Percentiles rank a stretch among this genome's conserved stretches.
Evolutionary conservation across 2,888 invertebrate genomes (phyloP).

Genomic region (Mythimna lalbum): DNA sequence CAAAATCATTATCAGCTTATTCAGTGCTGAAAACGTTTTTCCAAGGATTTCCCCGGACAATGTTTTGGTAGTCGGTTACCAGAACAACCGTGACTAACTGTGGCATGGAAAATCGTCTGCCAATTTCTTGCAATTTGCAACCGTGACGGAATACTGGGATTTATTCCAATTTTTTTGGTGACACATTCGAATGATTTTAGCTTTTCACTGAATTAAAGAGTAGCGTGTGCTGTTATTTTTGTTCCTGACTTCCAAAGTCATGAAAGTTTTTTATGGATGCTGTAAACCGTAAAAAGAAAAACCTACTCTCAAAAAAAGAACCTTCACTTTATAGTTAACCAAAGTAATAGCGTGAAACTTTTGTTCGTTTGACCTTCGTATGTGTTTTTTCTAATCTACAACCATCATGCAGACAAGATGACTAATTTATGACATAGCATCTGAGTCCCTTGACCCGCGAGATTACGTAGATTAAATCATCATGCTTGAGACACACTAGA

Average conservation of each 20-base stretch:
- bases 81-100: conserved; percentile 54
- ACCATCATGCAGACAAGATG: conserved; percentile 37
- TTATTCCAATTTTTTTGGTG: conserved; percentile 30
- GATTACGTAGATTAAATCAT: conserved; percentile 65
- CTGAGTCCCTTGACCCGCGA: conserved; percentile 62
- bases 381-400: conserved; percentile 39
- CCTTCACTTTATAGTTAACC: conserved; percentile 16
- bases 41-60: conserved; percentile 42
- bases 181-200: conserved; percentile 31
- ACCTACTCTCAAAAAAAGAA: background rate
- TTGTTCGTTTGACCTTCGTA: conserved; percentile 37
- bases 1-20: conserved; percentile 22
- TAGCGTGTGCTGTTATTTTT: conserved; percentile 5
- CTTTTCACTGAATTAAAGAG: conserved; percentile 30
- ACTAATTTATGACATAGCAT: conserved; percentile 51
- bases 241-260: background rate
- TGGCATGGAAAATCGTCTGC: conserved; percentile 38
- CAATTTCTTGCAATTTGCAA: conserved; percentile 35
- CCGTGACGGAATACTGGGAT: conserved; percentile 34
- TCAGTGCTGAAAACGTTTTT: conserved; percentile 25
- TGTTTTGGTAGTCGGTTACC: conserved; percentile 35
- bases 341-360: conserved; percentile 21
- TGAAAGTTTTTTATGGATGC: background rate
- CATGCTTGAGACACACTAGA: conserved; percentile 67
- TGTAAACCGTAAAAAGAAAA: background rate